Evolutionary conservation across 2,888 invertebrate species (phyloP).

Genomic region (Erynnis tages): DNA sequence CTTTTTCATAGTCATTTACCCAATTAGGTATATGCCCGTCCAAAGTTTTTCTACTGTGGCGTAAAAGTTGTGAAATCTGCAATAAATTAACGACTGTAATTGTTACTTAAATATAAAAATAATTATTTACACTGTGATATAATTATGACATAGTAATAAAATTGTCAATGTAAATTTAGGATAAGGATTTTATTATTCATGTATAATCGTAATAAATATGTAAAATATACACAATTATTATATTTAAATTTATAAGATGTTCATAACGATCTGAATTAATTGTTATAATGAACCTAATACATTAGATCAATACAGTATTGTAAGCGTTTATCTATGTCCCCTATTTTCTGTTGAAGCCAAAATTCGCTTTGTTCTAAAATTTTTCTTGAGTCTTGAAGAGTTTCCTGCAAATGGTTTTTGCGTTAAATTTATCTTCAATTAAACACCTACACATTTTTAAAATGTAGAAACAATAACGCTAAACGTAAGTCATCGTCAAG

Average conservation of each 20-base stretch:
- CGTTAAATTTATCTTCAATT: no score
- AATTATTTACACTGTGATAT: constrained; percentile 47
- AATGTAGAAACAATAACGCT: no score
- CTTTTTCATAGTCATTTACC: no score
- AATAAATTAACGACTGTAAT: constrained; percentile 12
- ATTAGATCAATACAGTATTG: constrained; percentile 65
- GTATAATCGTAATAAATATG: constrained; percentile 15
- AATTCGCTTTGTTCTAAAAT: constrained; percentile 57
- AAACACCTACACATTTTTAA: no score
- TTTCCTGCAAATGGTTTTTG: constrained; percentile 48
- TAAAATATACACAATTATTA: constrained; percentile 5
- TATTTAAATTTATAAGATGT: constrained; percentile 13
- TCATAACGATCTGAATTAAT: constrained; percentile 42
- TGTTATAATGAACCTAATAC: constrained; percentile 41
- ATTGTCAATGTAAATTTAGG: constrained; percentile 37
- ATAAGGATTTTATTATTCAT: constrained; percentile 30
- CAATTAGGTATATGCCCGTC: background rate
- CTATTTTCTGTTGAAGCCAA: constrained; percentile 56
- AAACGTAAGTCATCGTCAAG: no score
- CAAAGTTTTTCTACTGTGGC: background rate
- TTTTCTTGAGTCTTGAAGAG: constrained; percentile 42
- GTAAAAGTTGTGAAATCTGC: background rate
- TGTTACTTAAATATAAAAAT: constrained; percentile 32
- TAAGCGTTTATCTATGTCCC: constrained; percentile 60
- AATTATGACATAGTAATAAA: constrained; percentile 43